Base-by-base conservation (phyloP, 2,888 invertebrate genomes). In the Drosophila buzzatii region DNA sequence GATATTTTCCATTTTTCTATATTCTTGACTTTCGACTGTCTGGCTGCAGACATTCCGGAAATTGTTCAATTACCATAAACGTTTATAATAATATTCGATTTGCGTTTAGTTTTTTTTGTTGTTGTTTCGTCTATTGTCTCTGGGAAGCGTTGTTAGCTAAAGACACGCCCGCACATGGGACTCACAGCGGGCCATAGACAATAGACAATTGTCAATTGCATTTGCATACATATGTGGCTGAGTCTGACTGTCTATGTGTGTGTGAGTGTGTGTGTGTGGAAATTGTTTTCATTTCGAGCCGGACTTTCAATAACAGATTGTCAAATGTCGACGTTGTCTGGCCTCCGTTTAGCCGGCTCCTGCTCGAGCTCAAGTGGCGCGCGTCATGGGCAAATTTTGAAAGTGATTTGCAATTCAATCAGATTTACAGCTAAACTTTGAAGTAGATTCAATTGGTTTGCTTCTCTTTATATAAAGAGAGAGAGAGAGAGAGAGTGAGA, bases 391-490 rank as follows among this genome's bases (percentile, higher is more conserved):
- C 62, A 64, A 68, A 47, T 55, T 39, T 83, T 66, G 39, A 47
- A 70, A 68, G 57, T 72, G 62, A 82, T 82, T 82, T 82, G 87
- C 84, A 86, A 81, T 71, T 86, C 81, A 82, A 86, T 64, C 20
- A 57, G 69, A 45, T 66, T 71, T 66, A 68, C 60, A 64, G 64
- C 58, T 65, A 62, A 75, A 68, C 56, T 62, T 61, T 63, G 35
- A 62, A 62, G 52, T 72, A 18, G 3, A 78, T 82, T 79, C 85
- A 75, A 79, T 79, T 85, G 70, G 82, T 51, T 64, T 65, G 78
- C 60, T 60, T 37, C 63, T 42, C 8, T 39, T 16, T 23, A 57
- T 18, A 52, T 18, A 4, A 14, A 23, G 2, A n/a, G 3, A 27
- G 27, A 12, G 10, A 33, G 16, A 23, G 10, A 37, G 6, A 10